Base-by-base conservation (phyloP, 1,140 invertebrate species). In the Drosophila novamexicana region DNA sequence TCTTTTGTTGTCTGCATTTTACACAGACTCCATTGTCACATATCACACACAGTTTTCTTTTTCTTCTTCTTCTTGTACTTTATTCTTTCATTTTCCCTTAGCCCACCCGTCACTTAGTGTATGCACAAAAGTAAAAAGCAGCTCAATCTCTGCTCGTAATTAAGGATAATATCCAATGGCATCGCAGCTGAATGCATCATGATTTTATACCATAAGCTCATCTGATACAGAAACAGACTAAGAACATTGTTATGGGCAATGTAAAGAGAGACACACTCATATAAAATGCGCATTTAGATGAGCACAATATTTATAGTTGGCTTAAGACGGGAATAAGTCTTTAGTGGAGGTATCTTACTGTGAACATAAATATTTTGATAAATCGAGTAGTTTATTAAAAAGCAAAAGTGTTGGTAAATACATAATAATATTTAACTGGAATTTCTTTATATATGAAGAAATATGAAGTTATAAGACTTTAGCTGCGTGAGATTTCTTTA, bases 111-210 rank as follows among this genome's bases (percentile, higher is more conserved):
- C 63, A 67, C 39, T 63, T 29, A 14, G 52, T 10, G 7, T 34
- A 14, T 34, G 42, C 29, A 36, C 6, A 45, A 32, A 44, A 10
- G 39, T 47, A 58, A 57, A 67, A n/a, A 16, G 12, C 42, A 67
- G 54, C 56, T 68, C 66, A 69, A 12, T 53, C 39, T 29, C 18
- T 14, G 39, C 39, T 42, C 39, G 39, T 53, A 68, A 68, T 68
- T 68, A 68, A 61, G 61, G 47, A 42, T 61, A 52, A 68, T 44
- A 61, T 37, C 39, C 39, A 22, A 50, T 52, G 49, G 16, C 57
- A n/a, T 29, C 29, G n/a, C 40, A 37, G 18, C 39, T 42, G 37
- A 44, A 40, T n/a, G 12, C 22, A 14, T 14, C 22, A 32, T 44
- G 50, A 64, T 29, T 29, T 5, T 16, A 14, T 18, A 6, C 34